Evolutionary conservation across 2,113 vertebrate genomes (phyloP), one percentile per base, ranked within the genome.

Genomic region (Plestiodon gilberti): DNA sequence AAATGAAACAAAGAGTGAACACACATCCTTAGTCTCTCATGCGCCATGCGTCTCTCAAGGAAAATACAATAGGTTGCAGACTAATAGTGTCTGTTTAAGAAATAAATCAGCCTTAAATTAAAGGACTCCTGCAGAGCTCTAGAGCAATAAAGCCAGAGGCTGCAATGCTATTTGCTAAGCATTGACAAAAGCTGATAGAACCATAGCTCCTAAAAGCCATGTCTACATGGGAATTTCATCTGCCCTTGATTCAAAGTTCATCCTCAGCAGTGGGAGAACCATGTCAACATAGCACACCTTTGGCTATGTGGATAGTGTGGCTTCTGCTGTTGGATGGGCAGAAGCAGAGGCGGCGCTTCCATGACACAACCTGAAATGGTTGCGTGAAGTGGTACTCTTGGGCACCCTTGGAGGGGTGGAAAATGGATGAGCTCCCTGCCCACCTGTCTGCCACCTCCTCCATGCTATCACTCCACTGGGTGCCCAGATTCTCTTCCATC

Each of bases 101-200:
- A 67, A 77, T 85, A 85, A 69, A 85, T 65, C 65, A 78, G 75
- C 25, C 74, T 69, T 52, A 65, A 85, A 69, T 57, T 76, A 33
- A 84, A 77, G 52, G 61, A 67, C 43, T 78, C 74, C 59, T 78
- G 83, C 30, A 78, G 73, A 28, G 22, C 33, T 67, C 73, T 84
- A 57, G 74, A 85, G 40, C 43, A 85, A 85, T 85, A 78, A 84
- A 85, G 28, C 8, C 14, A 38, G 62, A 74, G 57, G 35, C 69
- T 74, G 23, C 57, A 30, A 23, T 18, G 38, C 40, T 18, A 74
- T 43, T 40, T 33, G 40, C 9, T 11, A 43, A 74, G 25, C 81
- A 74, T 62, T 40, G 23, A 7, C 18, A 43, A 28, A 38, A 10
- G 17, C 33, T 73, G 25, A 30, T 73, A 33, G n/a, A 59, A 61